Evolutionary conservation across 2,797 vertebrate genomes (phyloP).

Genomic region (Cheirogaleus major): DNA sequence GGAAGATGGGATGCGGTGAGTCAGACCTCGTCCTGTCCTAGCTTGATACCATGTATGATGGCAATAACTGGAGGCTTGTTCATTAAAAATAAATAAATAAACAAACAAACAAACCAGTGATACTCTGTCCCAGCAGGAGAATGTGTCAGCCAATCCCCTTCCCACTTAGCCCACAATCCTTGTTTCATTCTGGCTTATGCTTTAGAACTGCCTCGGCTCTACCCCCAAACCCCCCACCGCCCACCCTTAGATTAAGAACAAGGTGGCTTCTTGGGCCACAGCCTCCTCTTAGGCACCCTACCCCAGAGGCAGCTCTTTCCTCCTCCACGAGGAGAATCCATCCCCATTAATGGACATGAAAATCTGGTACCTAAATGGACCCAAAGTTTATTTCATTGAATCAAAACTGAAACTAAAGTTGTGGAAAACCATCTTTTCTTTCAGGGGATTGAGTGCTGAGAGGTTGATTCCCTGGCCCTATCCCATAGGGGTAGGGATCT

Average conservation of each 20-base stretch:
- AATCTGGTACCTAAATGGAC: background rate
- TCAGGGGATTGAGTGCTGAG: background rate
- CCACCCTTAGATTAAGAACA: background rate
- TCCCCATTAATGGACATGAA: background rate
- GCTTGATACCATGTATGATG: background rate
- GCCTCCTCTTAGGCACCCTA: background rate
- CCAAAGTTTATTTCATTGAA: background rate
- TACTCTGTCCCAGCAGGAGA: background rate
- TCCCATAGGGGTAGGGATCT: background rate
- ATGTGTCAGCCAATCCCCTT: background rate
- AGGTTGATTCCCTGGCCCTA: background rate
- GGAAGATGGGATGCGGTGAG: background rate
- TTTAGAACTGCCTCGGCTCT: background rate
- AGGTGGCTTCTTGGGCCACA: background rate
- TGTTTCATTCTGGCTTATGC: background rate
- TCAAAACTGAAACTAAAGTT: conserved; percentile 5
- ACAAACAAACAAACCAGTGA: background rate
- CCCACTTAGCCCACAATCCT: background rate
- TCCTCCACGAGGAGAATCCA: background rate
- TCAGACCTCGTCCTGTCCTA: background rate
- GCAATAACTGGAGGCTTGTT: background rate
- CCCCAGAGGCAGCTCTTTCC: background rate
- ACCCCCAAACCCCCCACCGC: background rate
- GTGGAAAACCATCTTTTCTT: background rate
- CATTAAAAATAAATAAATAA: background rate